Conservation (phyloP, 2,113 vertebrate genomes). For the Propithecus coquereli region DNA sequence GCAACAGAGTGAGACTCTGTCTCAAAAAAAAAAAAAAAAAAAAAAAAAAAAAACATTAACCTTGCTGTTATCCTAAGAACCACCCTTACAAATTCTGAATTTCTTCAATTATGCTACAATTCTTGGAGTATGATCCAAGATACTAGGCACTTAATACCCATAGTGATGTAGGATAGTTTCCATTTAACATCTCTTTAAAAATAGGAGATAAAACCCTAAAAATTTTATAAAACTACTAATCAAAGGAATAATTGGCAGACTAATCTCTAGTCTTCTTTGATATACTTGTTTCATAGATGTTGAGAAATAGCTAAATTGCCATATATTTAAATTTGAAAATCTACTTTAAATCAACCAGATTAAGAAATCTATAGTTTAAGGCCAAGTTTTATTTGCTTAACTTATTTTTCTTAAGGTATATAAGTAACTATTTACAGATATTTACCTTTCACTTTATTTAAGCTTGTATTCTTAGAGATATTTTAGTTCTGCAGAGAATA, state of each 20-base stretch:
- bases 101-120: background rate
- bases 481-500: conserved; percentile 22
- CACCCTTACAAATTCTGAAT: background rate
- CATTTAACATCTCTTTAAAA: background rate
- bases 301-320: background rate
- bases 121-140: background rate
- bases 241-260: background rate
- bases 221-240: background rate
- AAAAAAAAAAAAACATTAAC: background rate
- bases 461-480: background rate
- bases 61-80: background rate
- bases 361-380: background rate
- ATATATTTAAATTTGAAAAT: conserved; percentile 33
- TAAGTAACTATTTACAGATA: conserved; percentile 4
- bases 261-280: background rate
- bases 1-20: no score
- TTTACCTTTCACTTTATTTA: background rate
- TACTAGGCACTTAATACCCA: background rate
- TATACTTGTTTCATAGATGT: background rate
- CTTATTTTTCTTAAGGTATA: background rate
- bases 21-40: no score
- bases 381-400: background rate
- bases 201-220: background rate
- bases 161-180: background rate
- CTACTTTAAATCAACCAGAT: conserved; percentile 1